Base-by-base conservation (phyloP, 2,113 vertebrate species). In the Rhagologus leucostigma region DNA sequence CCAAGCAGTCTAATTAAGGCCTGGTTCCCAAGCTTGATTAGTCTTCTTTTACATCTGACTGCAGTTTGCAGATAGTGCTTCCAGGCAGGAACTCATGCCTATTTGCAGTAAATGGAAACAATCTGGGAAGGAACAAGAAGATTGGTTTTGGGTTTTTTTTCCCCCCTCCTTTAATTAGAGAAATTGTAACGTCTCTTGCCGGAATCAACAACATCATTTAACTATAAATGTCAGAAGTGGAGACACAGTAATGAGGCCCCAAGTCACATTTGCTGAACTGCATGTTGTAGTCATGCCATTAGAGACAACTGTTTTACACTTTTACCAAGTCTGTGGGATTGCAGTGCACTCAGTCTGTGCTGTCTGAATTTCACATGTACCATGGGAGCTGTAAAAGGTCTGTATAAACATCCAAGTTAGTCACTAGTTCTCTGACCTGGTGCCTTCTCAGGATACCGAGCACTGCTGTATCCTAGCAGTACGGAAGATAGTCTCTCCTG, bases 41-140 rank as follows among this genome's bases (percentile, higher is more conserved):
- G 97, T 76, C 95, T 97, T 96, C 94, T 97, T 93, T 95, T 97
- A 96, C 98, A 98, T 98, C 98, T 98, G 98, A 98, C 96, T 98
- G 96, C 96, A 97, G 96, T 98, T 97, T 98, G 93, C 91, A 97
- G 96, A 97, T 97, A 97, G 85, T 84, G 97, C 97, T 98, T 95
- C 95, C 69, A 98, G 97, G 97, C 97, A 98, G 97, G 96, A 98
- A 97, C 94, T 97, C 95, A 94, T 90, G 89, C 88, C 97, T 96
- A 94, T 97, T 98, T 97, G 96, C 93, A 95, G 80, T 87, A 98
- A 98, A 97, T 97, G 89, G 94, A 93, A 98, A 98, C 96, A 98
- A 97, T 97, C 97, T 97, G 97, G 83, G 84, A 95, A 96, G 78
- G 83, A 97, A 97, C 80, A 96, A 93, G 89, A 95, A 89, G 82